Evolutionary conservation across 2,888 invertebrate genomes (phyloP).

Genomic region (Sisyra terminalis): DNA sequence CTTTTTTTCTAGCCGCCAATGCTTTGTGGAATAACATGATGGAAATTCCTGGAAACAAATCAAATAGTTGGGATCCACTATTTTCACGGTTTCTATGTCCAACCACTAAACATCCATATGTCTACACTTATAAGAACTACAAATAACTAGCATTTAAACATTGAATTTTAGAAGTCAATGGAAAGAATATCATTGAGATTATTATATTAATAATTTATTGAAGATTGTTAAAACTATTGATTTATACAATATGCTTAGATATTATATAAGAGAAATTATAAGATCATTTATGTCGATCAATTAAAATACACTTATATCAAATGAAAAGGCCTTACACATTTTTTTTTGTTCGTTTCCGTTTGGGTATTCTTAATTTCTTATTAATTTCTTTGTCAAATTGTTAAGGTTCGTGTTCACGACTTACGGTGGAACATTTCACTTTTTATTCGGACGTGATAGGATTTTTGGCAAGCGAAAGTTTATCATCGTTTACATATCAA

Average conservation of each 20-base stretch:
- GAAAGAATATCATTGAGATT: too few species aligned
- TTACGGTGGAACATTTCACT: too few species aligned
- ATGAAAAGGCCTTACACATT: too few species aligned
- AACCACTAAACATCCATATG: constrained; percentile 27
- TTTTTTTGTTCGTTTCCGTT: too few species aligned
- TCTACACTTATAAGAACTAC: constrained; percentile 24
- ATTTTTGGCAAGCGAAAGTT: too few species aligned
- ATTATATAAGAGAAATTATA: neutral
- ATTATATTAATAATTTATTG: too few species aligned
- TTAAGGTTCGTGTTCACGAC: too few species aligned
- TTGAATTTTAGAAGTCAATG: neutral
- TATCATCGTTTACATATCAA: too few species aligned
- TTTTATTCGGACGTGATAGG: too few species aligned
- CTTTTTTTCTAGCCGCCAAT: constrained; percentile 29
- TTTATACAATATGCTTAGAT: neutral
- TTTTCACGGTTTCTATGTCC: constrained; percentile 30
- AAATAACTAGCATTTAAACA: constrained; percentile 2
- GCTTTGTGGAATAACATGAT: constrained; percentile 44
- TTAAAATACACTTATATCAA: too few species aligned
- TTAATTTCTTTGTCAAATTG: too few species aligned
- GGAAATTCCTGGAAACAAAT: constrained; percentile 33
- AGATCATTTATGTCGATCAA: neutral
- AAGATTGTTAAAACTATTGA: neutral
- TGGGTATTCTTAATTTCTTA: too few species aligned
- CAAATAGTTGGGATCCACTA: constrained; percentile 20